Evolutionary conservation across 2,888 invertebrate genomes (phyloP), one percentile per base, ranked within the genome.

Genomic region (Eristalis pertinax): DNA sequence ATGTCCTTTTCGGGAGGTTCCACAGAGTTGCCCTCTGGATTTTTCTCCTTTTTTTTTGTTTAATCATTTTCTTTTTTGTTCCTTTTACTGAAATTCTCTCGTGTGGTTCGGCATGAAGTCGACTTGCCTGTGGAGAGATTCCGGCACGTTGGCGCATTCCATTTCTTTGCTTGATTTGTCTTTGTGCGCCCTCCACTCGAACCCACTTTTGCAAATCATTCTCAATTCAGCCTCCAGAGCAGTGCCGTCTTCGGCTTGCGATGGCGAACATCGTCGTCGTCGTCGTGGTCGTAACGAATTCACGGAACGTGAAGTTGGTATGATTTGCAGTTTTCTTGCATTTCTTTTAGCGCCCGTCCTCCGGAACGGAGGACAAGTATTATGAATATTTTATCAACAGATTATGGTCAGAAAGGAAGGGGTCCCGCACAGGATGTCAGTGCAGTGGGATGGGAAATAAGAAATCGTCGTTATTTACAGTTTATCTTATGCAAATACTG

Each of bases 321-420:
- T 50, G 50, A 50, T 50, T 50, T 50, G 50, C 50, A 50, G 19
- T 76, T 58, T 70, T 76, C 70, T 26, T 26, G 26, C 11, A 15
- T 26, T 60, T 60, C 24, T 26, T 26, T 60, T 26, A 4, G 15
- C 19, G 8, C 8, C 50, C 64, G 69, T 64, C 64, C 41, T 64
- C 56, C 65, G 69, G 68, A 56, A 11, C 5, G 32, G 41, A 38
- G 64, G 60, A 60, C 65, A 67, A 72, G 76, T 65, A 82, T 76
- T 82, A 82, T 82, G 82, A 82, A 82, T 82, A 82, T 82, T 82
- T 82, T 65, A 82, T 76, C 76, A 76, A 76, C 76, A 70, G 82
- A 76, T 82, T 76, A 82, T 65, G 58, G 60, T 73, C 73, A 58
- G 58, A 58, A 22, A n/a, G 41, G 35, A 60, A 15, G 62, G 15